A percentile compares a stretch with the other conserved stretches of the same genome.
Conservation (phyloP, 2,888 invertebrate species). For the Orgyia antiqua region DNA sequence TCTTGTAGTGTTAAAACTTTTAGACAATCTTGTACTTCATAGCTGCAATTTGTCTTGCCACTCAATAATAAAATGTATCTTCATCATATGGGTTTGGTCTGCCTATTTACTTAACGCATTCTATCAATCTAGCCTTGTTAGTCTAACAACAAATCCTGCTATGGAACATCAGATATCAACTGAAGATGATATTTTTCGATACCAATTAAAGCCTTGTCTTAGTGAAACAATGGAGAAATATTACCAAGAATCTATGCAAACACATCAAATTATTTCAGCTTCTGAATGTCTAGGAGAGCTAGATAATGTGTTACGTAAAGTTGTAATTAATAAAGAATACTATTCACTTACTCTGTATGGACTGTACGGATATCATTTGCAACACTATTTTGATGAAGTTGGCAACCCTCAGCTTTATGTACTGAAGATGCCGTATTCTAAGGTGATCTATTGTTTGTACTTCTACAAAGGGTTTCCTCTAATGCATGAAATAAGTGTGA, state of each 20-base stretch:
- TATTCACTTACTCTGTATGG: constrained; percentile 35
- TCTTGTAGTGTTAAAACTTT: constrained; percentile 8
- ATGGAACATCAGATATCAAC: constrained; percentile 16
- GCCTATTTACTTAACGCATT: constrained; percentile 29
- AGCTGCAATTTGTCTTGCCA: constrained; percentile 5
- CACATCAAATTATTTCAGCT: neutral
- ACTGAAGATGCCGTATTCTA: constrained; percentile 31
- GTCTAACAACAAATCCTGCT: constrained; percentile 25
- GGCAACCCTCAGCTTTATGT: constrained; percentile 25
- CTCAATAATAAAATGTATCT: constrained; percentile 4
- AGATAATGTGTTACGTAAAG: constrained; percentile 30
- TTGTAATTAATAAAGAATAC: constrained; percentile 27
- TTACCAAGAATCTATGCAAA: constrained; percentile 15
- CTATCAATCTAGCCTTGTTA: constrained; percentile 29
- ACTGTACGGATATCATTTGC: constrained; percentile 32
- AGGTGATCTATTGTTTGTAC: constrained; percentile 42
- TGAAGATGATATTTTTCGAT: constrained; percentile 8
- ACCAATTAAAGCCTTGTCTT: constrained; percentile 8
- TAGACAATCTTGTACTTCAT: constrained; percentile 9
- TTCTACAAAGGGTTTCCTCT: constrained; percentile 53
- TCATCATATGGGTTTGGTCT: constrained; percentile 44
- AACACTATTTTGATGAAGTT: constrained; percentile 29
- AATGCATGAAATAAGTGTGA: constrained; percentile 20
- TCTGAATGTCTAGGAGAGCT: constrained; percentile 17
- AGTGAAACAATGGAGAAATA: constrained; percentile 20